phyloP scores from a whole-genome alignment of 2,113 vertebrate genomes.

The Serinus canaria region DNA sequence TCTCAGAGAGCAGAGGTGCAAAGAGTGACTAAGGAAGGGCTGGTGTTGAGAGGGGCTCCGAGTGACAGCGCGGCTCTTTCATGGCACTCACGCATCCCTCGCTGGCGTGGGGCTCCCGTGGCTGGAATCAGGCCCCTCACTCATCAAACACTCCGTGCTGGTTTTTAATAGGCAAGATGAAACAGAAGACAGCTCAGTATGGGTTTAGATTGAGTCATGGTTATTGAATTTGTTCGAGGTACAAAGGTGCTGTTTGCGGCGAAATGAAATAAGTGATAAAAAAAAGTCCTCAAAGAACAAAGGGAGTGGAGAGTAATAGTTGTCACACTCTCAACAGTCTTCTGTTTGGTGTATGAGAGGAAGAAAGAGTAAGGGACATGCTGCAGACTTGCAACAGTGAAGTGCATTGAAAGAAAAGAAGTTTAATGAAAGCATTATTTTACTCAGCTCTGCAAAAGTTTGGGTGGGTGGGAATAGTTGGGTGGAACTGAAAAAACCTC shows the following conservation, averaged over 20 bases:
- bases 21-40: not conserved
- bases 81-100: accelerated
- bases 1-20: not conserved
- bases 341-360: constrained; percentile 12
- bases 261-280: constrained; percentile 40
- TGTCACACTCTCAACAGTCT: constrained; percentile 21
- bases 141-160: not conserved
- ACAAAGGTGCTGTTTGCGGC: constrained; percentile 35
- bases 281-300: constrained; percentile 27
- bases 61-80: not conserved
- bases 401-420: not conserved
- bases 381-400: not conserved
- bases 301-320: not conserved
- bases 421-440: not conserved
- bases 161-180: constrained; percentile 22
- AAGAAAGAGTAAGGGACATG: not conserved
- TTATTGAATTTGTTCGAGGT: constrained; percentile 50
- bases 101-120: accelerated
- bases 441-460: not conserved
- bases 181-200: not conserved
- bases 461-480: not conserved
- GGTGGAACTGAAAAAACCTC: not conserved
- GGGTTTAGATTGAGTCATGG: not conserved
- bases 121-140: not conserved
- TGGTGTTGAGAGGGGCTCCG: accelerated